Base-by-base conservation (phyloP, 2,888 invertebrate species). In the Dilophus febrilis region DNA sequence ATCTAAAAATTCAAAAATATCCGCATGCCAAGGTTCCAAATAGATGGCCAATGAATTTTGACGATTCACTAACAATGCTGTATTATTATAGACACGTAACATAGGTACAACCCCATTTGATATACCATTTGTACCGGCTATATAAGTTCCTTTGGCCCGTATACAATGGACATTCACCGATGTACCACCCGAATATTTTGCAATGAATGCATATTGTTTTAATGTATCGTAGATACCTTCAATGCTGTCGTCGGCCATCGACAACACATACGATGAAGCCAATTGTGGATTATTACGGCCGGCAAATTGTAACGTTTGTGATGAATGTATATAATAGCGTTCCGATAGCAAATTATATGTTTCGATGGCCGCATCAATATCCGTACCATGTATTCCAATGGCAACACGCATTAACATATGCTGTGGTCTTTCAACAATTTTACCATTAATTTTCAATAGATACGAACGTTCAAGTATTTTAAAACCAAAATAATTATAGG, bases 401-500 rank as follows among this genome's bases (percentile, higher is more conserved):
- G 97, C 67, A 1, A 95, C 95, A 51, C 98, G 67, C 98, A 98
- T 98, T 42, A 98, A 64, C 94, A 98, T 88, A 53, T 98, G 95
- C 55, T 98, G 97, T 0, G 98, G 98, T 22, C 98, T 72, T 61
- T 98, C 98, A 1, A 75, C 92, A 38, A 94, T 83, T 72, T 88
- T 88, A 1, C 81, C 82, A 57, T 88, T 72, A 38, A 94, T 85
- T 64, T 86, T 91, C 42, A 97, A 64, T 47, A 98, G 66, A 60
- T 98, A 98, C 1, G 95, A 94, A 35, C 88, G 71, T 55, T 98
- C 97, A 40, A 98, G 64, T 0, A 97, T 98, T 71, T 95, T 97
- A 56, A 97, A 97, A n/a, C 97, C 98, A 69, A 99, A 98, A 58
- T 91, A 98, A 56, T 91, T 94, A 64, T 95, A 98, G 43, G 75